Base-by-base conservation (phyloP, 2,797 vertebrate genomes). In the Vireo griseus region DNA sequence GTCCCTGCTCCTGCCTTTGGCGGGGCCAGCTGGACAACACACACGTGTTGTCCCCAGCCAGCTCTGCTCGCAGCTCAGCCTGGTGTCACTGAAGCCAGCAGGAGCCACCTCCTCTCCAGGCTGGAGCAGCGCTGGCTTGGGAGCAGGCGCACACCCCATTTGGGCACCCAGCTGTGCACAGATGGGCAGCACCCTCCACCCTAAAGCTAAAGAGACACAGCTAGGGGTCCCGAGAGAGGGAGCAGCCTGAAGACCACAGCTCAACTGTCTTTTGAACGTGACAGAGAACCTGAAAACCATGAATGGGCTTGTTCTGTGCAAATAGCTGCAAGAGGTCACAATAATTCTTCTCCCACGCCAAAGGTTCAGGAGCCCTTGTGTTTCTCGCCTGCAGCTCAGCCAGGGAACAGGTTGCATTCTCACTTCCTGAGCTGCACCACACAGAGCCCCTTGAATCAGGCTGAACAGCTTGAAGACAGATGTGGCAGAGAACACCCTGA, bases 401-500 rank as follows among this genome's bases (percentile, higher is more conserved):
- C 67, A 72, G 61, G 65, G 35, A 63, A 65, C 9, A 6, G 12
- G 4, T 5, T 75, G 20, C 1, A 3, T 15, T 86, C 59, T 54
- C 1, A 0, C 4, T 72, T 74, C 22, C 66, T 2, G 3, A 86
- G 40, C 29, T 76, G 20, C 37, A 52, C 14, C 1, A 0, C 48
- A 47, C 3, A 44, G 16, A 71, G 11, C 28, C 44, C 2, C 0
- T 5, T 5, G 13, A 5, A 11, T 18, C 0, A 0, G 17, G 35
- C 12, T 31, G 13, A 77, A 22, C 24, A 69, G n/a, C 42, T 57
- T 52, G 16, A 42, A 39, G 37, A 39, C 37, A 68, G 40, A 51
- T 10, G 13, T 22, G n/a, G 16, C 42, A 65, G 20, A 62, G 31
- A 18, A 67, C 37, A 69, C 33, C 31, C 29, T 45, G 68, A 35